These are phyloP conservation scores for Ciconia stormi DNA, from an alignment of 2,113 vertebrate genomes.

Conservation along the genomic window DNA sequence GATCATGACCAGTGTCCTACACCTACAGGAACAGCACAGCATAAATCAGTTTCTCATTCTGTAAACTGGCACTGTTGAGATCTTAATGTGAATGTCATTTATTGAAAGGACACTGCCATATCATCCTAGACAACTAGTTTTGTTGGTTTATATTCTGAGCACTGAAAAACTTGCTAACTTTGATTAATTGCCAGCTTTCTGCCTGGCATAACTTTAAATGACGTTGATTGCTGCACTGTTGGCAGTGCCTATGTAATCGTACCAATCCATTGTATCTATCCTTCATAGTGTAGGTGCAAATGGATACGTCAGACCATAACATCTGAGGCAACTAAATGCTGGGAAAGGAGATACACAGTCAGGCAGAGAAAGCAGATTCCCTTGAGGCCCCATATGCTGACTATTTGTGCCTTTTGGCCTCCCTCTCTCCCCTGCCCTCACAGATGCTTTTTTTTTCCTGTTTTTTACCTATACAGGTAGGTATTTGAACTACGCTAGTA, in stretches of 20 bases:
- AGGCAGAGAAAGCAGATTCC: not conserved
- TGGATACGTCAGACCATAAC: not conserved
- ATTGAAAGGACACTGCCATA: not conserved
- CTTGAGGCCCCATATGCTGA: not conserved
- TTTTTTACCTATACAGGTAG: not conserved
- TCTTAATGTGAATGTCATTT: not conserved
- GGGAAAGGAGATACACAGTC: not conserved
- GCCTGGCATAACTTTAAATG: not conserved
- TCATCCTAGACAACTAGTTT: not conserved
- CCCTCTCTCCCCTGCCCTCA: not conserved
- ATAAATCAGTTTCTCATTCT: not conserved
- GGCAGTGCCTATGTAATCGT: not conserved
- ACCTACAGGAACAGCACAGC: not conserved
- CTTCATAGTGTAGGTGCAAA: not conserved
- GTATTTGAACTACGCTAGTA: not conserved
- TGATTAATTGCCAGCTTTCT: not conserved
- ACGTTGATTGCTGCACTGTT: not conserved
- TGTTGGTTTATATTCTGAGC: not conserved
- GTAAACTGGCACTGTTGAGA: not conserved
- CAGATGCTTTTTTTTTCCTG: not conserved
- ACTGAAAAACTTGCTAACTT: not conserved
- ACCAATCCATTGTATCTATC: not conserved
- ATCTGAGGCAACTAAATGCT: not conserved
- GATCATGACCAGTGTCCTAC: not conserved
- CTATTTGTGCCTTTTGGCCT: not conserved